Evolutionary conservation across 2,797 vertebrate genomes (phyloP).

Genomic region (Artibeus jamaicensis): DNA sequence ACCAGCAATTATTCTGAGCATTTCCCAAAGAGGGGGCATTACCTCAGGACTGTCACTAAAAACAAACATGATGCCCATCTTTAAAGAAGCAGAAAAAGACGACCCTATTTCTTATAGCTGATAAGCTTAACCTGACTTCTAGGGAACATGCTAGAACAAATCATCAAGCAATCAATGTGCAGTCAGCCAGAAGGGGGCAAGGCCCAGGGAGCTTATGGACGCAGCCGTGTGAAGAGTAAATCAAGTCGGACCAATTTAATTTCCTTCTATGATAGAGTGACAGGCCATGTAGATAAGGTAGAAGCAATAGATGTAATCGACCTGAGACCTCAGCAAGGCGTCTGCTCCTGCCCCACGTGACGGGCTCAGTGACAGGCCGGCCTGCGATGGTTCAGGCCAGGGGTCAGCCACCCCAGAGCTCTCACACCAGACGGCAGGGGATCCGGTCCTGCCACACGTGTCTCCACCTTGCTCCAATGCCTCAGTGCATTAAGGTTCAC

Average conservation of each 20-base stretch:
- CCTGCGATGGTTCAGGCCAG: conserved; percentile 18
- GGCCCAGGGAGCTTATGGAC: conserved; percentile 53
- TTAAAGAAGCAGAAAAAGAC: conserved; percentile 50
- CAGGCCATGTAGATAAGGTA: conserved; percentile 76
- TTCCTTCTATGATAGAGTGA: conserved; percentile 76
- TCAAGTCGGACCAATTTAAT: conserved; percentile 75
- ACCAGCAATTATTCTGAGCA: not conserved
- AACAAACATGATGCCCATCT: not conserved
- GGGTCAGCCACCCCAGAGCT: conserved; percentile 38
- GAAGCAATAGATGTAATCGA: conserved; percentile 75
- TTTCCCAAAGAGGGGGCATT: not conserved
- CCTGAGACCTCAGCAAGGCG: conserved; percentile 60
- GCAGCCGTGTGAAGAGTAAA: conserved; percentile 63
- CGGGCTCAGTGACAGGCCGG: not conserved
- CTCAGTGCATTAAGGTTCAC: not conserved
- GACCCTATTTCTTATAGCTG: not conserved
- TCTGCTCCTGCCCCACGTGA: conserved; percentile 58
- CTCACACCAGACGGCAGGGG: not conserved
- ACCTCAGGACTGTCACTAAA: not conserved
- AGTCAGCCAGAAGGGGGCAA: conserved; percentile 72
- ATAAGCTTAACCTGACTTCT: conserved; percentile 60
- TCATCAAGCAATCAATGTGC: conserved; percentile 75
- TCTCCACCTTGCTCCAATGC: not conserved
- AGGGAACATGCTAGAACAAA: conserved; percentile 72
- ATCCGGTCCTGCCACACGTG: not conserved